Evolutionary conservation across 1,140 invertebrate genomes (phyloP).

Genomic region (Scylla paramamosain): DNA sequence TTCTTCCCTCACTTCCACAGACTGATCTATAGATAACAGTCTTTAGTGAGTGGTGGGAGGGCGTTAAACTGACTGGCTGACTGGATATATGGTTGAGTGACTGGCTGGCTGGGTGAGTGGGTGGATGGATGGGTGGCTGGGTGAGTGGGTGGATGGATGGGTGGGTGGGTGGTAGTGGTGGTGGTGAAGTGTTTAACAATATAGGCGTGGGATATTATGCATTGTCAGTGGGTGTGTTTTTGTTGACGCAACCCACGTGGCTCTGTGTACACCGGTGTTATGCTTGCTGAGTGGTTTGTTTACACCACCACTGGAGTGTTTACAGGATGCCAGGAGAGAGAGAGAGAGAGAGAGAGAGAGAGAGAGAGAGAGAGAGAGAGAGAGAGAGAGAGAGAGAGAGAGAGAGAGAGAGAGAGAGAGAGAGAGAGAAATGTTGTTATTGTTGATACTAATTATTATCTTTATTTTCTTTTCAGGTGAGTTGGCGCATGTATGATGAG

Average conservation of each 20-base stretch:
- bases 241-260: neutral
- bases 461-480: neutral
- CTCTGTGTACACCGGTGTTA: neutral
- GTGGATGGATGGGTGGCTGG: no score
- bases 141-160: no score
- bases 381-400: conserved; percentile 15
- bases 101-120: no score
- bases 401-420: conserved; percentile 36
- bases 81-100: no score
- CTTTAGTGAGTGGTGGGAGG: no score
- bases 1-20: no score
- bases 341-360: conserved; percentile 3
- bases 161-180: no score
- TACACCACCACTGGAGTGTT: neutral
- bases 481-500: neutral
- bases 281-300: conserved; percentile 13
- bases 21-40: no score
- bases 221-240: neutral
- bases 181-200: no score
- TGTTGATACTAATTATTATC: neutral
- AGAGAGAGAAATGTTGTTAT: conserved; percentile 13
- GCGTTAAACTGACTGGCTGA: no score
- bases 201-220: neutral
- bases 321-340: neutral
- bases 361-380: conserved; percentile 9